These are phyloP conservation scores for Lepas anatifera DNA, from an alignment of 2,888 invertebrate species.

Conservation along the genomic window DNA sequence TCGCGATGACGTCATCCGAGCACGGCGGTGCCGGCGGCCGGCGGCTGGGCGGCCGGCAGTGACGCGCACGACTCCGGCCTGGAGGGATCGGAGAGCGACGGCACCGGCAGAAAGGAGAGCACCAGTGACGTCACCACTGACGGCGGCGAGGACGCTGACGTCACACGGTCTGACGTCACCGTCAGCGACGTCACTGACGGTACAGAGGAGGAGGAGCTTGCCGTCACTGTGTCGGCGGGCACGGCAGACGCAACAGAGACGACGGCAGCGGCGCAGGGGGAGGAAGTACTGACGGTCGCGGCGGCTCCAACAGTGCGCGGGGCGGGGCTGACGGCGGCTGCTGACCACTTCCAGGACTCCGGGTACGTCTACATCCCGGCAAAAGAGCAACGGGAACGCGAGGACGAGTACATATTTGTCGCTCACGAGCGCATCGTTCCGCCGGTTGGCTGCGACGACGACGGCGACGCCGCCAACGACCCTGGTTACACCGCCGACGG, in stretches of 20 bases:
- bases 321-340: background rate
- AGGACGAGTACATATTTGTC: background rate
- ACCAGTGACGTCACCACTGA: background rate
- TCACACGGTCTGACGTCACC: too few relatives aligned
- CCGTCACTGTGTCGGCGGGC: too few relatives aligned
- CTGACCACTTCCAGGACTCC: background rate
- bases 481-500: too few relatives aligned
- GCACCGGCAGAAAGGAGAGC: background rate
- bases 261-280: too few relatives aligned
- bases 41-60: background rate
- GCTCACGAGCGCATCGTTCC: background rate
- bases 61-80: conserved; percentile 3
- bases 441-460: background rate
- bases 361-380: background rate
- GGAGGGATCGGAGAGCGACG: background rate
- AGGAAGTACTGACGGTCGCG: background rate
- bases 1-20: too few relatives aligned
- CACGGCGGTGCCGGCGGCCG: background rate
- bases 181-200: too few relatives aligned
- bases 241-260: too few relatives aligned
- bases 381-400: background rate
- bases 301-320: background rate
- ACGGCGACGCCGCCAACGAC: background rate
- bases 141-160: background rate
- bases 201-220: too few relatives aligned